Conservation (phyloP, 2,888 invertebrate genomes). For the Megaustenia siamemsis region DNA sequence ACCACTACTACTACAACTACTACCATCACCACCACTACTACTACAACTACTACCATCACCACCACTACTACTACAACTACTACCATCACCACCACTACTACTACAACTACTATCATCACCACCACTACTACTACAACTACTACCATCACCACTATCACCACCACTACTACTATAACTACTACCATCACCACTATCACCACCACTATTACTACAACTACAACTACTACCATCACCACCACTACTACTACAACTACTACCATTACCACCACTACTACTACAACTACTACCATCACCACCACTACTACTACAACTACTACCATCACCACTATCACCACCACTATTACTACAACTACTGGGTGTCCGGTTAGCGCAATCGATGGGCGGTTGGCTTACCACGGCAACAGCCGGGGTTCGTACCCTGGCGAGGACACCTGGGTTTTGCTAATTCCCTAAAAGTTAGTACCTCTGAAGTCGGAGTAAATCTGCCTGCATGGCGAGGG, state of each 20-base stretch:
- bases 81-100: background rate
- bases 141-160: background rate
- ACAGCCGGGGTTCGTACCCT: too few relatives aligned
- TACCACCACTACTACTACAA: conserved; percentile 37
- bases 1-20: conserved; percentile 26
- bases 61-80: background rate
- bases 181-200: background rate
- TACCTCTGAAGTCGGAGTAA: too few relatives aligned
- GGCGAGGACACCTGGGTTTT: too few relatives aligned
- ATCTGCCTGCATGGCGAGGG: too few relatives aligned
- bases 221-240: background rate
- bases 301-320: conserved; percentile 34
- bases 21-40: conserved; percentile 29
- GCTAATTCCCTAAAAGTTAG: too few relatives aligned
- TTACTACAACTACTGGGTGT: too few relatives aligned
- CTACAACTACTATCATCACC: background rate
- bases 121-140: background rate
- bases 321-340: background rate
- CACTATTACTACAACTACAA: background rate
- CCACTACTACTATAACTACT: background rate
- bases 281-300: conserved; percentile 33
- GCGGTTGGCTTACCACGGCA: too few relatives aligned
- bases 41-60: conserved; percentile 20
- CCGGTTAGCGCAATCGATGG: too few relatives aligned
- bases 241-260: conserved; percentile 29